These are phyloP conservation scores for Mus spicilegus DNA, from an alignment of 2,113 vertebrate species.

Conservation along the genomic window DNA sequence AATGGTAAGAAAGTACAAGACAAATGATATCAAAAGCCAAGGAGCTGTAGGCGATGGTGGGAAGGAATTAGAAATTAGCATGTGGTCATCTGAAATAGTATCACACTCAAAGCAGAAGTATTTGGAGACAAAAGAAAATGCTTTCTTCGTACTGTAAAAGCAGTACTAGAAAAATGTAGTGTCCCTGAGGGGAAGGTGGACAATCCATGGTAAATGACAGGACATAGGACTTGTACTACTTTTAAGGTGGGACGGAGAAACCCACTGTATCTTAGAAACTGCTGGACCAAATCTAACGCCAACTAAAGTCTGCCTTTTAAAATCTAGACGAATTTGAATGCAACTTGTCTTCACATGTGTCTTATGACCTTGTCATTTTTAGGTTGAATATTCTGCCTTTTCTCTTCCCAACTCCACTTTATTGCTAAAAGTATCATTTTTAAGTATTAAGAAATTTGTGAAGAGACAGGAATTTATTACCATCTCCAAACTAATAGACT, in stretches of 20 bases:
- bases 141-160: not conserved
- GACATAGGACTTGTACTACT: not conserved
- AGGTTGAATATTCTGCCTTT: not conserved
- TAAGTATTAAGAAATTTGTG: conserved; percentile 14
- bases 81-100: not conserved
- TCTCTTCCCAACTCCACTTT: conserved; percentile 20
- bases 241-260: not conserved
- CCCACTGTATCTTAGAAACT: not conserved
- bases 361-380: conserved; percentile 31
- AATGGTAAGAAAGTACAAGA: not conserved
- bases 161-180: not conserved
- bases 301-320: not conserved
- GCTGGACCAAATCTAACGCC: not conserved
- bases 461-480: conserved; percentile 36
- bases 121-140: not conserved
- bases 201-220: not conserved
- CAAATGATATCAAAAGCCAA: not conserved
- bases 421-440: conserved; percentile 43
- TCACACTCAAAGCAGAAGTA: not conserved
- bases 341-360: not conserved
- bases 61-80: not conserved
- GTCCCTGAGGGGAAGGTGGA: not conserved
- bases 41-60: not conserved
- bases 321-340: not conserved
- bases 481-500: not conserved